Evolutionary conservation across 2,113 vertebrate genomes (phyloP), one percentile per base, ranked within the genome.

Genomic region (Erpornis zantholeuca): DNA sequence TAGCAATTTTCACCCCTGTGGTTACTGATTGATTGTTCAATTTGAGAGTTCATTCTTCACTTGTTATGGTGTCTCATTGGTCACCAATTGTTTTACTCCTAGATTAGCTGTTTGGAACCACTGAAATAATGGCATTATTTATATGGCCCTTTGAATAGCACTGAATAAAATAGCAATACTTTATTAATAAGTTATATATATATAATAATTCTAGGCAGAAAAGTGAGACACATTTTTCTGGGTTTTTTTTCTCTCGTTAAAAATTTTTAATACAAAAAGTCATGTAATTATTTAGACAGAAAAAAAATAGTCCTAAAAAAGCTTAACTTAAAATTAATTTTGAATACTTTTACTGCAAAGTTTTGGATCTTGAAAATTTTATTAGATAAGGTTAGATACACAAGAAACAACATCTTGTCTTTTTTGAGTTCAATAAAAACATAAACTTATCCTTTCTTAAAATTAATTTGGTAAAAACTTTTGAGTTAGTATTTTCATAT

Each of bases 261-360:
- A 36, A 29, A 56, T 8, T 71, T 63, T 50, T 50, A 31, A 66
- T 53, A 8, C 15, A 53, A 86, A 79, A 79, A 31, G 3, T 8
- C 0, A 33, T 20, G 6, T 4, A 44, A 49, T 52, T 59, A 38
- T 73, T 69, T 61, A 33, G 60, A 17, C 6, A 50, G 14, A 7
- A 47, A 65, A 78, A 84, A 64, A 12, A 25, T 1, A 0, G 0
- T n/a, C 13, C 5, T 42, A 16, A 56, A 63, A 64, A 6, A 2
- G 0, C 10, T 56, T 52, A 38, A 38, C 1, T 31, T 15, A 19
- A 29, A 29, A 15, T 38, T 82, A 36, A 35, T 42, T 73, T 83
- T 56, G 3, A 81, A 63, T 31, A 8, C 2, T 53, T 84, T 28
- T 57, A 57, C 6, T 57, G 9, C 0, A 17, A 54, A 8, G 3